Evolutionary conservation across 2,888 invertebrate genomes (phyloP).

Genomic region (Trachelus troglodyta): DNA sequence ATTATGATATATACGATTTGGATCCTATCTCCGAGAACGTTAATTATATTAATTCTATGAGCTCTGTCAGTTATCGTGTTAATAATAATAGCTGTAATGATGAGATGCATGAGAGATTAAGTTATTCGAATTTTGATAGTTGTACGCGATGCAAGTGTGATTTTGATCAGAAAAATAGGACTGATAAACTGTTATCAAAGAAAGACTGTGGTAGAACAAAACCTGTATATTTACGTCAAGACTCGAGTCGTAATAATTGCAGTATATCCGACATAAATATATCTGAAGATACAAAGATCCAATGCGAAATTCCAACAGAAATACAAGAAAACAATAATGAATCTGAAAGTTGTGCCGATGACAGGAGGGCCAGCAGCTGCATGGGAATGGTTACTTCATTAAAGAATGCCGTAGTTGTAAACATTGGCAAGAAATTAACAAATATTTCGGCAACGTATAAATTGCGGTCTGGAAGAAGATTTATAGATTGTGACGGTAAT

Average conservation of each 20-base stretch:
- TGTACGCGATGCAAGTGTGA: conserved; percentile 39
- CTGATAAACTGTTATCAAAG: not conserved
- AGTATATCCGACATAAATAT: not conserved
- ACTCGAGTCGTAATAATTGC: not conserved
- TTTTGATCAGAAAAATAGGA: conserved; percentile 35
- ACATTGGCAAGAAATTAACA: not conserved
- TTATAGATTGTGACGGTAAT: conserved; percentile 34
- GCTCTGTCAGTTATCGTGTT: conserved; percentile 24
- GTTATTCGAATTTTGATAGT: conserved; percentile 11
- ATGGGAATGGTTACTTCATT: not conserved
- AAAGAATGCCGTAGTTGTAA: not conserved
- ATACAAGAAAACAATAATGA: not conserved
- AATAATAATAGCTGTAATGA: conserved; percentile 17
- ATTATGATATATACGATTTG: conserved; percentile 38
- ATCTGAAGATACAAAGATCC: not conserved
- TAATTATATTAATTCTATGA: conserved; percentile 35
- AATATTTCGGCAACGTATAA: conserved; percentile 14
- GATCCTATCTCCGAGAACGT: conserved; percentile 34
- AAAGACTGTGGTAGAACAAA: not conserved
- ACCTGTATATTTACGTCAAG: not conserved
- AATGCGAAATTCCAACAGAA: not conserved
- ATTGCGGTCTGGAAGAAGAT: conserved; percentile 49
- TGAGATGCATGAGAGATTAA: conserved; percentile 9
- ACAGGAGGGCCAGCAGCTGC: not conserved
- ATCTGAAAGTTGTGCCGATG: not conserved